phyloP scores from a whole-genome alignment of 2,113 vertebrate genomes.

The Callipepla californica region DNA sequence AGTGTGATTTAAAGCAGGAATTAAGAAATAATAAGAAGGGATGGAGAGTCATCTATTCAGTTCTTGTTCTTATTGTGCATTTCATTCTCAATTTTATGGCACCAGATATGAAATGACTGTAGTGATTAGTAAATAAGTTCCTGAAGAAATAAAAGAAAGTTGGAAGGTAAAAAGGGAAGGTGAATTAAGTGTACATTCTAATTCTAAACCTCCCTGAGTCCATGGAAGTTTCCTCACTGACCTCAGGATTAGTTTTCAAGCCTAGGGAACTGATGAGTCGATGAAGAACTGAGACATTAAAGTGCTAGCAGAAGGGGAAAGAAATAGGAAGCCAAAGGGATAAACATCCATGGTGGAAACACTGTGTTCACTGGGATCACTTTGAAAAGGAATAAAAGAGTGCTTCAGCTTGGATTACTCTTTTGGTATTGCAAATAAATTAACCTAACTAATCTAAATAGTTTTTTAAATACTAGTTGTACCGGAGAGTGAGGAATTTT shows the following conservation, averaged over 20 bases:
- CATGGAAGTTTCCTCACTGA: constrained; percentile 52
- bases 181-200: constrained; percentile 15
- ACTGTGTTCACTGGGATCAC: neutral
- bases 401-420: neutral
- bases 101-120: neutral
- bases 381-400: constrained; percentile 19
- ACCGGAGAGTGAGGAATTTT: neutral
- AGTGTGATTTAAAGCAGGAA: neutral
- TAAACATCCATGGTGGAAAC: constrained; percentile 32
- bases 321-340: constrained; percentile 14
- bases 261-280: constrained; percentile 68
- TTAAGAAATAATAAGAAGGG: neutral
- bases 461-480: neutral
- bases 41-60: neutral
- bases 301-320: constrained; percentile 58
- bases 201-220: constrained; percentile 56
- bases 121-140: constrained; percentile 45
- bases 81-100: constrained; percentile 52
- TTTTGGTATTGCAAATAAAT: neutral
- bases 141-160: constrained; percentile 39
- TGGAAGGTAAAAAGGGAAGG: neutral
- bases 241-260: constrained; percentile 57
- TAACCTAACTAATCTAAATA: neutral
- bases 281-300: constrained; percentile 66
- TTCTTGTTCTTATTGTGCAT: neutral